Base-by-base conservation (phyloP, 2,888 invertebrate genomes). In the Autographa pulchrina region DNA sequence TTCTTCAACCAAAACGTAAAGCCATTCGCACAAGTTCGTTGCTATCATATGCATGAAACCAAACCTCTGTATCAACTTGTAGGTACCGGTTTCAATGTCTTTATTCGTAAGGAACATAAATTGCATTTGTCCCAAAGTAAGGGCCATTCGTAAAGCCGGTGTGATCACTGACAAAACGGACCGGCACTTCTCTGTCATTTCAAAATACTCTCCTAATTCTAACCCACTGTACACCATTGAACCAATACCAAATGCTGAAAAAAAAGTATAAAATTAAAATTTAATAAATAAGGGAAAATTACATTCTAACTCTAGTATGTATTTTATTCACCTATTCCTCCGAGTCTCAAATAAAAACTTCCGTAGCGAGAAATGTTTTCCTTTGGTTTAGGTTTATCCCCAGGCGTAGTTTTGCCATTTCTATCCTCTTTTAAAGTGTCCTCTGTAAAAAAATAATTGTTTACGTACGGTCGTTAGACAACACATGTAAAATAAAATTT, bases 41-140 rank as follows among this genome's bases (percentile, higher is more conserved):
- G 98, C 99, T 65, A 99, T 97, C 97, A 98, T 97, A 90, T 99
- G 99, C 99, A 99, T 99, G 58, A 99, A 96, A 9, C 99, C 99
- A 84, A 99, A 98, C 81, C 98, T 96, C 25, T 98, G 98, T 65
- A 98, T 96, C 61, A 97, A 96, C 87, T 97, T 97, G 87, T 97
- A 97, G 61, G 96, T 95, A 25, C 97, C 97, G 84, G 97, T 96
- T 86, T 94, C 94, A 68, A 96, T 95, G 78, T 96, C 96, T 92
- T 98, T 98, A 81, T 98, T 98, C 87, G 98, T 99, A 56, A 99
- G 96, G 91, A 99, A 99, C 85, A 99, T 98, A 92, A 99, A 99
- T 92, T 99, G 99, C 96, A 99, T 98, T 94, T 99, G 99, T 60
- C 98, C 97, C 75, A 99, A 97, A 70, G 98, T 98, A 85, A 99